These are phyloP conservation scores for Scelioninae gen. 2 DNA, from an alignment of 2,888 invertebrate species.

Conservation along the genomic window DNA sequence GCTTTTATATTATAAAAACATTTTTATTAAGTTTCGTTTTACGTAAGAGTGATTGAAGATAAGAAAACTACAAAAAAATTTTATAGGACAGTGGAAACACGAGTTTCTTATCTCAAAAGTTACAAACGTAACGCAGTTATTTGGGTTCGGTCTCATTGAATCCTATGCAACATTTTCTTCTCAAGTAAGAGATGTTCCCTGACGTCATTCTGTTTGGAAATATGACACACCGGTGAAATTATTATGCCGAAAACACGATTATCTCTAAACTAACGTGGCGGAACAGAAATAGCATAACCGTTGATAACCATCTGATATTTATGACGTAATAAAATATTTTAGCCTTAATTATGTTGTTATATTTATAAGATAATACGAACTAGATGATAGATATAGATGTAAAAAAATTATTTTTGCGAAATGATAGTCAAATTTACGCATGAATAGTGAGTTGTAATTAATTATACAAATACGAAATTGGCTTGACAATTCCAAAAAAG, in stretches of 20 bases:
- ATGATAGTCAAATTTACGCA: too few relatives aligned
- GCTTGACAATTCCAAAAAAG: too few relatives aligned
- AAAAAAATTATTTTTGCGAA: too few relatives aligned
- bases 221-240: conserved; percentile 2
- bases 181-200: background rate
- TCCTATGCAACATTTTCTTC: background rate
- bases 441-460: too few relatives aligned
- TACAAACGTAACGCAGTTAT: conserved; percentile 1
- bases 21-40: background rate
- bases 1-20: too few relatives aligned
- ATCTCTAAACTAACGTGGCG: background rate
- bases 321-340: background rate
- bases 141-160: background rate
- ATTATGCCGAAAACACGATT: conserved; percentile 3
- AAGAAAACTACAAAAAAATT: background rate
- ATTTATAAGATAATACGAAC: too few relatives aligned
- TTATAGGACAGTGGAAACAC: background rate
- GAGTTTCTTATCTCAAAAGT: background rate
- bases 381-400: too few relatives aligned
- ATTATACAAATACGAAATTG: too few relatives aligned
- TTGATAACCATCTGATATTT: background rate
- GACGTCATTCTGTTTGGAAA: conserved; percentile 17
- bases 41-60: background rate
- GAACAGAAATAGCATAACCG: too few relatives aligned
- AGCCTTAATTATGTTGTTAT: too few relatives aligned